phyloP scores from a whole-genome alignment of 1,140 invertebrate genomes.

The Coptotermes formosanus region DNA sequence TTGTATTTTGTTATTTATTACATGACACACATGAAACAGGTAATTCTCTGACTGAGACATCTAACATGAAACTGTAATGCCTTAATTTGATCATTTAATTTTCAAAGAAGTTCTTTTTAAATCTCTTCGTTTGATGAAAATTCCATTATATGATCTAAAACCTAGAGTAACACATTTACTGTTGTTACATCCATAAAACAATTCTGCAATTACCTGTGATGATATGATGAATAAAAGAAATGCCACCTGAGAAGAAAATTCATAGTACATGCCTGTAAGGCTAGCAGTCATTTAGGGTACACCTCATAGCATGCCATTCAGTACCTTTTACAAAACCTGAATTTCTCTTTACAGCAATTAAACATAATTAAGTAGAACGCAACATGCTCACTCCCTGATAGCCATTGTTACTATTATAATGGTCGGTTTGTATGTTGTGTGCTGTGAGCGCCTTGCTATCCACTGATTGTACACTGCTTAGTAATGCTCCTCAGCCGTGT shows the following conservation, averaged over 20 bases:
- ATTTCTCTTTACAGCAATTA: background rate
- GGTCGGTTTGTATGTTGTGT: background rate
- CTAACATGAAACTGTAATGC: no score
- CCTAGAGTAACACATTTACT: no score
- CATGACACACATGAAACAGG: no score
- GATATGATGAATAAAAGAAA: no score
- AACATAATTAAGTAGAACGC: background rate
- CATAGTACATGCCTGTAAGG: background rate
- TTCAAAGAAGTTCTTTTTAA: no score
- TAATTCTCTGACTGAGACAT: no score
- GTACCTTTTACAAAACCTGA: background rate
- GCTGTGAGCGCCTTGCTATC: background rate
- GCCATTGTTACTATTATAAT: background rate
- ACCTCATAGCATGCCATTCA: background rate
- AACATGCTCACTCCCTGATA: slow-evolving; percentile 5
- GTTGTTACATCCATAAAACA: background rate
- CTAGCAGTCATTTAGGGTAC: background rate
- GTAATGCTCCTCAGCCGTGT: no score
- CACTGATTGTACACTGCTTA: background rate
- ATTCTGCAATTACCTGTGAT: background rate
- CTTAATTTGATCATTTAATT: no score
- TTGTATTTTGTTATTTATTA: no score
- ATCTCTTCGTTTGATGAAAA: no score
- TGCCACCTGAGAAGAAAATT: no score
- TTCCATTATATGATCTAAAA: no score